Evolutionary conservation across 1,140 invertebrate species (phyloP), one percentile per base, ranked within the genome.

Genomic region (Dreissena polymorpha): DNA sequence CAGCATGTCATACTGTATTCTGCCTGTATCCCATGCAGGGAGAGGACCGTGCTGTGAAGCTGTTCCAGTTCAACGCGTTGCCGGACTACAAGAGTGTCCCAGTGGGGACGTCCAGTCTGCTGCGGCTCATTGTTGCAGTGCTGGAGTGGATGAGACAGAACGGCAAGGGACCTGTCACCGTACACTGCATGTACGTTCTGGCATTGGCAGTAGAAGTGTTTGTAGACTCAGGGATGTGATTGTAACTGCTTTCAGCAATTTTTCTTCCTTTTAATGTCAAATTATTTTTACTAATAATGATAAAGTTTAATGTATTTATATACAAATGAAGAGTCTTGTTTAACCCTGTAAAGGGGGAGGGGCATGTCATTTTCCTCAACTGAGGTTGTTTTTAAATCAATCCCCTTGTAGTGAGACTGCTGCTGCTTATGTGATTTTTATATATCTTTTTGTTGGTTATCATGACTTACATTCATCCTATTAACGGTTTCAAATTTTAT

Each of bases 41-140:
- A 29, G 91, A 91, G 68, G 91, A 91, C 68, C 84, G 89, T 72
- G 91, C 89, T 21, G 88, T 93, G 14, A 91, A 91, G 83, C 91
- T 92, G 86, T 92, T 92, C 75, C 89, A 90, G 87, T 89, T 92
- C 39, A 92, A 91, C 55, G 86, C 88, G 12, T 93, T 91, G 91
- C 87, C 89, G 23, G 88, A 90, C 65, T 88, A 87, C 39, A 85
- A 91, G 75, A 87, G 85, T 21, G 87, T 91, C n/a, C 90, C 92
- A 60, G 80, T 86, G 29, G 86, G 86, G 39, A 85, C 88, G 14
- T 85, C 83, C 21, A 75, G 90, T 39, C 64, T 92, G 3, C 74
- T 92, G n/a, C 76, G 89, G 7, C 80, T 93, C 7, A 83, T 89
- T 14, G 87, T 91, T 16, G 70, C 87, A 70, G 90, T 92, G 25